phyloP scores from a whole-genome alignment of 1,140 invertebrate genomes.

The Metaphire vulgaris region DNA sequence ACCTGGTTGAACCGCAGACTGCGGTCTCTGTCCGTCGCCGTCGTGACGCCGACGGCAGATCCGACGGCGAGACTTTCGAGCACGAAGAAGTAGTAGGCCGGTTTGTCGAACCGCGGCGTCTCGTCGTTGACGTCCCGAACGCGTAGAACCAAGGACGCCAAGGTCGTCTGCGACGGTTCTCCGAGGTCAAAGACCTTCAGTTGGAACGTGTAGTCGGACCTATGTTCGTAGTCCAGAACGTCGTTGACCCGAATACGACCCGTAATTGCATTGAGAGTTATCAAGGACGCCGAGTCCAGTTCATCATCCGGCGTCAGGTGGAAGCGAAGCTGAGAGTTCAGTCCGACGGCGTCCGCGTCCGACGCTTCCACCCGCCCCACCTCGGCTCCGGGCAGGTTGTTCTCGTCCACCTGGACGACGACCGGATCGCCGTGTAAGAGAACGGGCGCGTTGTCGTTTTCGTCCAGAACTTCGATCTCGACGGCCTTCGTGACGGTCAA shows the following conservation, averaged over 20 bases:
- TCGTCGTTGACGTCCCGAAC: constrained; percentile 27
- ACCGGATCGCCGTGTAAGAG: constrained; percentile 32
- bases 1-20: constrained; percentile 6
- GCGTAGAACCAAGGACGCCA: constrained; percentile 27
- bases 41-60: constrained; percentile 24
- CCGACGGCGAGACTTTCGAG: constrained; percentile 22
- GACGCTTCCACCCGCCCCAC: constrained; percentile 38
- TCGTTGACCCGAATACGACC: constrained; percentile 31
- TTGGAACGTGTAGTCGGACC: constrained; percentile 30
- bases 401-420: constrained; percentile 35
- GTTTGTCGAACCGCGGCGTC: constrained; percentile 22
- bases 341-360: constrained; percentile 38
- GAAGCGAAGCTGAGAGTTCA: constrained; percentile 35
- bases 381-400: constrained; percentile 32
- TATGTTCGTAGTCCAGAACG: constrained; percentile 35
- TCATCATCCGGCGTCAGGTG: constrained; percentile 53
- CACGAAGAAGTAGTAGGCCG: constrained; percentile 24
- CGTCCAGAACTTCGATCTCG: constrained; percentile 17
- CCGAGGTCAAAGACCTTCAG: constrained; percentile 34
- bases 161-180: constrained; percentile 26
- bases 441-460: constrained; percentile 29
- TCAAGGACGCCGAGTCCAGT: constrained; percentile 31
- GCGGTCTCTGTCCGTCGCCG: constrained; percentile 29
- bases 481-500: constrained; percentile 11
- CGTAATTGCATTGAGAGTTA: too few relatives aligned